Percentiles rank a stretch among this genome's conserved stretches.
Evolutionary conservation across 2,888 invertebrate species (phyloP).

Genomic region (Volucella inflata): DNA sequence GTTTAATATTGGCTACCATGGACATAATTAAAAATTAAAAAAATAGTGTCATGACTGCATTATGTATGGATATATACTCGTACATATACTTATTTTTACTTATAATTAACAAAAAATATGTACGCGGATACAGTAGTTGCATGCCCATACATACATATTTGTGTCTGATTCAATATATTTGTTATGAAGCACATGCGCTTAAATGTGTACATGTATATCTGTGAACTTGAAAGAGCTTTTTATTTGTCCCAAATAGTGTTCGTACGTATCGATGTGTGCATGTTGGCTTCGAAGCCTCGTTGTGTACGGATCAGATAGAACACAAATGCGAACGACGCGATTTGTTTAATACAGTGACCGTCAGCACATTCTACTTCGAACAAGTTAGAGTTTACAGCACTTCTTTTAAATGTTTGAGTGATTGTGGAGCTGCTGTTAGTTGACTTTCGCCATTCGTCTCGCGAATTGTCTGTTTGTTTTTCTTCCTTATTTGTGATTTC

Average conservation of each 20-base stretch:
- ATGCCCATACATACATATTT: background rate
- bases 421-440: conserved; percentile 82
- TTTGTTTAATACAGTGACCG: conserved; percentile 57
- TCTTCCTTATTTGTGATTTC: conserved; percentile 15
- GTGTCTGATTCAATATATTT: conserved; percentile 29
- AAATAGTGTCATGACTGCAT: conserved; percentile 5
- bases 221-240: conserved; percentile 38
- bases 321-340: conserved; percentile 56
- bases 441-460: conserved; percentile 79
- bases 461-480: conserved; percentile 76
- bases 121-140: background rate
- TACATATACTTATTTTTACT: background rate
- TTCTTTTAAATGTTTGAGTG: conserved; percentile 83
- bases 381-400: conserved; percentile 77
- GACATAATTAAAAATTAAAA: background rate
- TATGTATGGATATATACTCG: background rate
- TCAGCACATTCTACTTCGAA: conserved; percentile 60
- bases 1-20: background rate
- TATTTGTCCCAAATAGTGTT: conserved; percentile 57
- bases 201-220: conserved; percentile 1
- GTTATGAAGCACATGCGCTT: conserved; percentile 9
- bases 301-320: conserved; percentile 57
- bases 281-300: conserved; percentile 36
- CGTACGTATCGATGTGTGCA: background rate
- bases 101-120: background rate